Percentiles rank a stretch among this genome's conserved stretches.
These are phyloP conservation scores for Hirtodrosophila trivittata DNA, from an alignment of 2,888 invertebrate genomes.

Conservation along the genomic window DNA sequence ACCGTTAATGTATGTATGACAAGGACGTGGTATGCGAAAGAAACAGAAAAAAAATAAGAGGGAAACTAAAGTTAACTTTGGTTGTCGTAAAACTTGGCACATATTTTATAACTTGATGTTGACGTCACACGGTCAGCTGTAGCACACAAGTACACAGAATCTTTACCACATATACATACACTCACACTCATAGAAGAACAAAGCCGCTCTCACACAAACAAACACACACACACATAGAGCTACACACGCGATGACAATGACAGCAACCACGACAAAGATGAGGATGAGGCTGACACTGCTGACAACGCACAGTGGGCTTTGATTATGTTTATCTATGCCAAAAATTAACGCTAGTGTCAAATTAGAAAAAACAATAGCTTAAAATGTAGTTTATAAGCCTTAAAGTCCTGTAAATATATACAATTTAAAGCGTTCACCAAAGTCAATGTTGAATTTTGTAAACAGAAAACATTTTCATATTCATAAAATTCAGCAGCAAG, in stretches of 20 bases:
- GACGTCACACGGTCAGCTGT: constrained; percentile 65
- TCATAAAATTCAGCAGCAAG: no score
- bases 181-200: constrained; percentile 12
- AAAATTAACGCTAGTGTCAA: no score
- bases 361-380: no score
- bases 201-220: constrained; percentile 9
- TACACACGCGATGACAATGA: constrained; percentile 45
- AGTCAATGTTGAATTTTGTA: no score
- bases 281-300: constrained; percentile 19
- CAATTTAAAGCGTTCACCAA: no score
- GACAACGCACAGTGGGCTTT: constrained; percentile 29
- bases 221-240: constrained; percentile 17
- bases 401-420: no score
- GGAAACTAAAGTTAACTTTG: constrained; percentile 48
- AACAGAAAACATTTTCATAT: no score
- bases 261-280: constrained; percentile 12
- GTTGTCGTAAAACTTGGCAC: constrained; percentile 60
- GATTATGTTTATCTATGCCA: no score
- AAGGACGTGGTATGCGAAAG: constrained; percentile 65
- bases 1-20: constrained; percentile 35
- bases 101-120: constrained; percentile 65
- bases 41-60: constrained; percentile 10
- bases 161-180: constrained; percentile 17
- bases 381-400: no score
- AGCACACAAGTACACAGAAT: constrained; percentile 18